Percentiles rank a stretch among this genome's conserved stretches.
phyloP scores from a whole-genome alignment of 2,888 invertebrate genomes.

The Volucella inflata region DNA sequence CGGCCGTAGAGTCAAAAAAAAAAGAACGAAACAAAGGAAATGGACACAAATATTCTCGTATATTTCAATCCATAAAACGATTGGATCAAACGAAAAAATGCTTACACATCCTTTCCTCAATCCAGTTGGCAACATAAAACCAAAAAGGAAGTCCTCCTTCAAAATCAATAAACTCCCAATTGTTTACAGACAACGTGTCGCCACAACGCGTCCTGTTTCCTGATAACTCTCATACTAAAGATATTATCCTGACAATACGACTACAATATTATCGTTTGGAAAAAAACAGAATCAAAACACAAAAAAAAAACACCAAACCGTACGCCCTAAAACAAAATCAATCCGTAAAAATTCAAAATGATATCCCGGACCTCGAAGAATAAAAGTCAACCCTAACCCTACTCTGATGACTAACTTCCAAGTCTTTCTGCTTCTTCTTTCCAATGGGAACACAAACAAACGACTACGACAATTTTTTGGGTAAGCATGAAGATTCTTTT shows the following conservation, averaged over 20 bases:
- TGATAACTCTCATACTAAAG: background rate
- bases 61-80: constrained; percentile 21
- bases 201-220: constrained; percentile 32
- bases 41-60: constrained; percentile 21
- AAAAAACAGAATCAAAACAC: background rate
- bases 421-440: background rate
- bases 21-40: too few species aligned
- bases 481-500: constrained; percentile 36
- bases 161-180: constrained; percentile 69
- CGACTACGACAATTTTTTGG: constrained; percentile 40
- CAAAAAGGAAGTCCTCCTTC: constrained; percentile 27
- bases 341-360: constrained; percentile 59
- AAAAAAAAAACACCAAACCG: background rate
- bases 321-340: constrained; percentile 47
- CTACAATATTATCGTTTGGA: constrained; percentile 1
- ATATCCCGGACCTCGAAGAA: constrained; percentile 33
- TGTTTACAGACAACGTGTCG: constrained; percentile 71
- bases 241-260: constrained; percentile 23
- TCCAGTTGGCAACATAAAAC: constrained; percentile 51
- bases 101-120: constrained; percentile 43
- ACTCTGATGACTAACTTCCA: constrained; percentile 2
- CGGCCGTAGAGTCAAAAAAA: too few species aligned
- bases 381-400: constrained; percentile 54
- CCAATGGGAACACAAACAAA: constrained; percentile 27
- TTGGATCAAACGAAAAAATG: constrained; percentile 51